These are phyloP conservation scores for Taurulus bubalis DNA, from an alignment of 2,113 vertebrate species.

Conservation along the genomic window DNA sequence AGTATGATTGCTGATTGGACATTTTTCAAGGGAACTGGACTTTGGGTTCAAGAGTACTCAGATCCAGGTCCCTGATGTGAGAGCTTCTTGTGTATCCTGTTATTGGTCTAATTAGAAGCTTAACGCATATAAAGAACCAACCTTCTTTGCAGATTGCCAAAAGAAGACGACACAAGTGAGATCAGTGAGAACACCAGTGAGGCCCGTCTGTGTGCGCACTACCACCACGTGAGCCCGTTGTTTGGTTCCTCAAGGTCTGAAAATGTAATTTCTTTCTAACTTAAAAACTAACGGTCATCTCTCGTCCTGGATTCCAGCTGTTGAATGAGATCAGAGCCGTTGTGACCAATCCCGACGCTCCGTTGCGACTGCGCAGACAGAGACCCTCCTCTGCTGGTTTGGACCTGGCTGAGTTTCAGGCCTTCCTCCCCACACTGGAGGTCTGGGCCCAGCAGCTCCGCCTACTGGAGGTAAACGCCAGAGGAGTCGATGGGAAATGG, in stretches of 20 bases:
- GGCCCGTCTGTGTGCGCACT: not conserved
- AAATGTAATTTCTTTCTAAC: not conserved
- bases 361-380: conserved; percentile 76
- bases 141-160: conserved; percentile 28
- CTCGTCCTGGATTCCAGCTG: conserved; percentile 77
- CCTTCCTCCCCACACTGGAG: conserved; percentile 85
- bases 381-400: conserved; percentile 56
- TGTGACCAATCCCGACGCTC: conserved; percentile 80
- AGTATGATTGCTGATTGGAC: too few relatives aligned
- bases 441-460: conserved; percentile 89
- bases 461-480: conserved; percentile 84
- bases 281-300: not conserved
- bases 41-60: too few relatives aligned
- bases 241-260: not conserved
- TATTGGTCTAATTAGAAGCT: not conserved
- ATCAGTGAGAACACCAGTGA: conserved; percentile 14
- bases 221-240: conserved; percentile 35
- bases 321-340: conserved; percentile 82
- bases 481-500: not conserved
- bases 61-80: too few relatives aligned
- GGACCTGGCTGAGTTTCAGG: conserved; percentile 80
- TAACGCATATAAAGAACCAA: not conserved
- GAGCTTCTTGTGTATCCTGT: not conserved
- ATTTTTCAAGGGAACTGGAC: too few relatives aligned
- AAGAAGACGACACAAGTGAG: conserved; percentile 24